phyloP scores from a whole-genome alignment of 2,888 invertebrate genomes.

The Drosophila subquinaria region DNA sequence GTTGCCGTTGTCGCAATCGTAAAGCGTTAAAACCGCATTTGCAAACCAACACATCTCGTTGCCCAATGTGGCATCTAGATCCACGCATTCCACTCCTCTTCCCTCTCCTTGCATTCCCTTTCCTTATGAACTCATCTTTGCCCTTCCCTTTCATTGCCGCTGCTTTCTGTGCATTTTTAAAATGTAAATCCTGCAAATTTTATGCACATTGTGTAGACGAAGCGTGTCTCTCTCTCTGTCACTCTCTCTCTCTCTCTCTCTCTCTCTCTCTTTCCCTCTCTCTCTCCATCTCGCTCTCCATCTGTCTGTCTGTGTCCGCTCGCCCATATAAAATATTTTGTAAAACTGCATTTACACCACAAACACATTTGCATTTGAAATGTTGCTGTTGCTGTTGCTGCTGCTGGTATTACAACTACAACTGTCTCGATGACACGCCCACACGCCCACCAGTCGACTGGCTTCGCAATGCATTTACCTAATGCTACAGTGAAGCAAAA shows the following conservation, averaged over 20 bases:
- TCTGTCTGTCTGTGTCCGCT: slow-evolving; percentile 37
- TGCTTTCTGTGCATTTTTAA: slow-evolving; percentile 65
- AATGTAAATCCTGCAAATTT: slow-evolving; percentile 78
- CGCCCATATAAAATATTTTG: slow-evolving; percentile 75
- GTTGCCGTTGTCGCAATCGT: slow-evolving; percentile 43
- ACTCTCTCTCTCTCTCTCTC: neutral
- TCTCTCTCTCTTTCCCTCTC: neutral
- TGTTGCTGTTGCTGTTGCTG: slow-evolving; percentile 40
- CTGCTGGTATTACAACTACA: slow-evolving; percentile 59
- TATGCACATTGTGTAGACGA: slow-evolving; percentile 70
- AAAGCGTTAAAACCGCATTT: slow-evolving; percentile 76
- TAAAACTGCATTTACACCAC: slow-evolving; percentile 81
- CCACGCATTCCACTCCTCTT: neutral
- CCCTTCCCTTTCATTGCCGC: neutral
- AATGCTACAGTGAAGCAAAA: slow-evolving; percentile 42
- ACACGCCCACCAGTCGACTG: slow-evolving; percentile 46
- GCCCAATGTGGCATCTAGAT: slow-evolving; percentile 13
- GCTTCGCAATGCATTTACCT: slow-evolving; percentile 41
- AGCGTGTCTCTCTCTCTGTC: neutral
- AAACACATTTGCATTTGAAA: slow-evolving; percentile 80
- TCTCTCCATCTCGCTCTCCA: neutral
- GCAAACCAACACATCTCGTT: slow-evolving; percentile 50
- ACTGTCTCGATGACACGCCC: slow-evolving; percentile 62
- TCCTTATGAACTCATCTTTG: neutral
- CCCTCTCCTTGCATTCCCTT: neutral